Base-by-base conservation (phyloP, 2,888 invertebrate genomes). In the Girardia tigrina region DNA sequence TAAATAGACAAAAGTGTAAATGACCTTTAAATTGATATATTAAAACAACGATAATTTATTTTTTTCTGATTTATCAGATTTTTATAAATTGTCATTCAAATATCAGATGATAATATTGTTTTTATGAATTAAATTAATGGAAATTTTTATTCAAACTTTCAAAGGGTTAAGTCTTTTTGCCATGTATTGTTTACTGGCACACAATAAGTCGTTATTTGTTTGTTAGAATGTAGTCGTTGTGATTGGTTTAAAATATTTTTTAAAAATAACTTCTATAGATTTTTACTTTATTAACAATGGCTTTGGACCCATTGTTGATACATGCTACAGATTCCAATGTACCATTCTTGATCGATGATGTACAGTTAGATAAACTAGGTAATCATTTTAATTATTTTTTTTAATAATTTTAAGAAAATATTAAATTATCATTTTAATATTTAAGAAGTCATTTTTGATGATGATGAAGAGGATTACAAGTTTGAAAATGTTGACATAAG, bases 261-360 rank as follows among this genome's bases (percentile, higher is more conserved):
- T 56, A 36, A 56, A 12, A 56, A 12, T 56, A 56, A 8, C n/a
- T 12, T 56, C 20, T 12, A 56, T 56, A 56, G n/a, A 56, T 16
- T 36, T 12, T 36, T 12, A 36, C 12, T 36, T 36, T 20, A 2
- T 12, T 56, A 56, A 56, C 56, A 56, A 56, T 56, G 56, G 56
- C 56, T 56, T 56, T 56, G n/a, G 56, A 56, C 23, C 56, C 56
- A 56, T 56, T 56, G 56, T 56, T 56, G 23, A 56, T 56, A 56
- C n/a, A 56, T 56, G 56, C 56, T 6, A 56, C 56, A 8, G 23
- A 23, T 56, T 56, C 56, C n/a, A 23, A 56, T 8, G 4, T 56
- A 2, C 23, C 4, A 12, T 12, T 12, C n/a, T n/a, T 6, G 23
- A 23, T 20, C 2, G 56, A n/a, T 4, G 6, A 36, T 36, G 16